Conservation (phyloP, 2,797 vertebrate genomes). For the Pseudopleuronectes americanus region DNA sequence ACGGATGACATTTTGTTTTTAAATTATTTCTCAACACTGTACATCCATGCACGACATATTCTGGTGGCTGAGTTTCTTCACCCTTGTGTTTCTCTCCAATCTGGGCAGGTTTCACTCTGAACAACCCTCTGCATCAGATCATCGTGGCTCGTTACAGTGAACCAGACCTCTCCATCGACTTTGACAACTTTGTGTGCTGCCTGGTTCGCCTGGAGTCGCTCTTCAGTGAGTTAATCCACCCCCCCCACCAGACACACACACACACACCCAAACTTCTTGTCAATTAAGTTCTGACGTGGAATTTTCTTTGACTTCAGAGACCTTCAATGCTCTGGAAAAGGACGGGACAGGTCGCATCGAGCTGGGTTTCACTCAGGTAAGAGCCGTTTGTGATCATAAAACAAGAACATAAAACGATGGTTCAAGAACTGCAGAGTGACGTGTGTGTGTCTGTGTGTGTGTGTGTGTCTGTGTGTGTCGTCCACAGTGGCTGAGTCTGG, state of each 20-base stretch:
- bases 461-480: conserved; percentile 2
- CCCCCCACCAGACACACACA: too few species aligned
- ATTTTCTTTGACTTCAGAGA: conserved; percentile 48
- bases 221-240: conserved; percentile 83
- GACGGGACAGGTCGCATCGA: conserved; percentile 58
- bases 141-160: conserved; percentile 89
- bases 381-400: neutral
- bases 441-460: conserved; percentile 1
- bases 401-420: neutral
- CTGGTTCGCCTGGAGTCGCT: conserved; percentile 87
- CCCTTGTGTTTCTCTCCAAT: neutral
- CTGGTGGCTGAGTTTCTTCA: neutral
- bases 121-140: conserved; percentile 86
- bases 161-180: conserved; percentile 83
- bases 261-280: too few species aligned
- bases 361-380: conserved; percentile 63
- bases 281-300: neutral
- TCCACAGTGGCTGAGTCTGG: conserved; percentile 68
- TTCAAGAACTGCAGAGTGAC: conserved; percentile 7
- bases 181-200: conserved; percentile 88
- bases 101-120: conserved; percentile 87
- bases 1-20: too few species aligned
- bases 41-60: neutral
- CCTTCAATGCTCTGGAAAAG: conserved; percentile 70
- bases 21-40: too few species aligned